Evolutionary conservation across 2,113 vertebrate species (phyloP).

Genomic region (Vanacampus margaritifer): DNA sequence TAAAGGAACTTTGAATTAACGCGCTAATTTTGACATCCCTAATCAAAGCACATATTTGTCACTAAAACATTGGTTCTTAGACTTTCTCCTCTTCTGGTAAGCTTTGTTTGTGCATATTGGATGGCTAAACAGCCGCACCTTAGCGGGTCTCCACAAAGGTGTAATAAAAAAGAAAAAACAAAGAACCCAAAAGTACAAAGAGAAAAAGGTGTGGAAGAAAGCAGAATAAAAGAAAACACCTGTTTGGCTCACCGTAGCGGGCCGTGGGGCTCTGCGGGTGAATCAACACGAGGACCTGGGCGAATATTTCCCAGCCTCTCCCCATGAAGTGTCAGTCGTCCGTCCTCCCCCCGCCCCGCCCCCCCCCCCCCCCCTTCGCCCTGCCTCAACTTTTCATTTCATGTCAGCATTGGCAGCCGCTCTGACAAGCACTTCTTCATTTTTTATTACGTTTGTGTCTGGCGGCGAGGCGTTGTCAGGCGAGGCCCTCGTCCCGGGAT

Average conservation of each 20-base stretch:
- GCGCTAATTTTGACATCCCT: no score
- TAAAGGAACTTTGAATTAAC: no score
- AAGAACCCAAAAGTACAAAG: slow-evolving; percentile 69
- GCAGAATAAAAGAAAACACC: slow-evolving; percentile 79
- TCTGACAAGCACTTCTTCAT: slow-evolving; percentile 96
- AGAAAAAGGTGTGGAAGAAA: slow-evolving; percentile 56
- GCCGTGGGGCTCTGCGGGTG: slow-evolving; percentile 69
- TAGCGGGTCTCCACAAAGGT: slow-evolving; percentile 46
- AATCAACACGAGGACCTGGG: slow-evolving; percentile 70
- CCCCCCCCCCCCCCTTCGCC: slow-evolving; percentile 64
- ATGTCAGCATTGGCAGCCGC: slow-evolving; percentile 85
- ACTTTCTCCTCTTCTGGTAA: neutral
- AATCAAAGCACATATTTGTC: no score
- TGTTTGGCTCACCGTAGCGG: slow-evolving; percentile 76
- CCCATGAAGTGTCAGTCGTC: slow-evolving; percentile 71
- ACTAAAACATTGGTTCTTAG: no score
- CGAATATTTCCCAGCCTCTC: slow-evolving; percentile 70
- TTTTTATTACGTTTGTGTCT: slow-evolving; percentile 97
- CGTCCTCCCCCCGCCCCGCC: slow-evolving; percentile 66
- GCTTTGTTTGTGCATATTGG: neutral
- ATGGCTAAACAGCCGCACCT: slow-evolving; percentile 37
- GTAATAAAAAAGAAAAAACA: slow-evolving; percentile 42
- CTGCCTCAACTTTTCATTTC: slow-evolving; percentile 72
- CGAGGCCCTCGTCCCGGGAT: slow-evolving; percentile 89
- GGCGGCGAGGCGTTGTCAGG: slow-evolving; percentile 86